Evolutionary conservation across 2,113 vertebrate genomes (phyloP).

Genomic region (Centropus bengalensis): DNA sequence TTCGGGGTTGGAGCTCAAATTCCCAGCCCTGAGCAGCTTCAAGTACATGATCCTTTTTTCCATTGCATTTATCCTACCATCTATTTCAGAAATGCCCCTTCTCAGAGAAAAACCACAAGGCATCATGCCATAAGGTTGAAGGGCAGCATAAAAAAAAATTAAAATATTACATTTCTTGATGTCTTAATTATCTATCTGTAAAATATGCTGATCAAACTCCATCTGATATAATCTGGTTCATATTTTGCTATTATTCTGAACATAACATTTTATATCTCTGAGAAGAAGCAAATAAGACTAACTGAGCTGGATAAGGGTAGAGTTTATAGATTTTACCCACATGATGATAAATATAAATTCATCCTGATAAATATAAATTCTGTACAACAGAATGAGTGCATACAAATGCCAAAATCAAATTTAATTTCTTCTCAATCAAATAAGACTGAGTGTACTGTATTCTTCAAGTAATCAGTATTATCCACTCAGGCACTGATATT

Average conservation of each 20-base stretch:
- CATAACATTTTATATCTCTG: not conserved
- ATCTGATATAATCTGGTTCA: not conserved
- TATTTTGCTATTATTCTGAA: not conserved
- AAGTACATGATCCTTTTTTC: not conserved
- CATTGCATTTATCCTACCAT: not conserved
- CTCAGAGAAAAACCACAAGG: not conserved
- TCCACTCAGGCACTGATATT: not conserved
- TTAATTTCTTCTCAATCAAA: conserved; percentile 25
- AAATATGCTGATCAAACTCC: not conserved
- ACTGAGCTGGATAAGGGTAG: not conserved
- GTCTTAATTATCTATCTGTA: not conserved
- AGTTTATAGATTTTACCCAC: not conserved
- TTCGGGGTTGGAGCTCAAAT: not conserved
- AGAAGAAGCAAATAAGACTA: not conserved
- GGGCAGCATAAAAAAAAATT: not conserved
- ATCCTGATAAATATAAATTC: not conserved
- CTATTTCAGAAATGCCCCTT: not conserved
- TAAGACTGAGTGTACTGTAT: not conserved
- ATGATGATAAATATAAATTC: not conserved
- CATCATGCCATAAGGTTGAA: not conserved
- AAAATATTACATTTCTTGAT: not conserved
- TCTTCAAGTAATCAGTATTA: conserved; percentile 6
- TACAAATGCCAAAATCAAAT: conserved; percentile 46
- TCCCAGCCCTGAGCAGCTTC: not conserved
- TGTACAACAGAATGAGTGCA: accelerated